Evolutionary conservation across 2,888 invertebrate genomes (phyloP).

Genomic region (Tenthredo livida): DNA sequence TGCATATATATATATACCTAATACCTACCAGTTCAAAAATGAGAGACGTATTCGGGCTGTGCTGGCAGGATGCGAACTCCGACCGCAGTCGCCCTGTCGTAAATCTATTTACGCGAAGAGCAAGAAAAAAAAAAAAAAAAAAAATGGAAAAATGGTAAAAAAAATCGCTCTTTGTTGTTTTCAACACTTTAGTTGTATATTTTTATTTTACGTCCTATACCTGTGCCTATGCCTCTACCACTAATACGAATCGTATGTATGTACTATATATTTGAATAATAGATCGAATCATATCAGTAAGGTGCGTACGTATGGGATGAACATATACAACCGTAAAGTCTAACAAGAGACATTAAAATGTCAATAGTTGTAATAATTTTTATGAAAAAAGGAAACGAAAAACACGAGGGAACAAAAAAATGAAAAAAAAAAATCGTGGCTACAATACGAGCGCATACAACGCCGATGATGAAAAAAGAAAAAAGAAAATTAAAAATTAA

Average conservation of each 20-base stretch:
- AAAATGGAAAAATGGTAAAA: background rate
- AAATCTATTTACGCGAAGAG: conserved; percentile 55
- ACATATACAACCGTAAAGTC: too few relatives aligned
- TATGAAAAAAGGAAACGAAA: too few relatives aligned
- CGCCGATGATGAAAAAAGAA: background rate
- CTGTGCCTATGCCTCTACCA: background rate
- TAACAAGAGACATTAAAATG: too few relatives aligned
- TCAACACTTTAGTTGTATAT: background rate
- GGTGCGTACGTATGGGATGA: too few relatives aligned
- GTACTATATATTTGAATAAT: background rate
- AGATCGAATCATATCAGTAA: background rate
- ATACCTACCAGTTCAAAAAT: conserved; percentile 18
- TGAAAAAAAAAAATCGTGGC: background rate
- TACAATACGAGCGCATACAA: background rate
- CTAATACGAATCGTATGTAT: background rate
- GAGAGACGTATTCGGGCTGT: conserved; percentile 35
- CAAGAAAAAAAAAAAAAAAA: background rate
- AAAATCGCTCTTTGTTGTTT: conserved; percentile 24
- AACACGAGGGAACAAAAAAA: background rate
- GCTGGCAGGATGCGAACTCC: conserved; percentile 53
- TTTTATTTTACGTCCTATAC: background rate
- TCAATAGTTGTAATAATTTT: too few relatives aligned
- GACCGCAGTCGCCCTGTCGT: conserved; percentile 56
- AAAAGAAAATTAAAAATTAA: too few relatives aligned
- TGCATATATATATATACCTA: too few relatives aligned